Percentiles rank a stretch among this genome's conserved stretches.
phyloP scores from a whole-genome alignment of 2,797 vertebrate genomes.

The Australoheros facetus region DNA sequence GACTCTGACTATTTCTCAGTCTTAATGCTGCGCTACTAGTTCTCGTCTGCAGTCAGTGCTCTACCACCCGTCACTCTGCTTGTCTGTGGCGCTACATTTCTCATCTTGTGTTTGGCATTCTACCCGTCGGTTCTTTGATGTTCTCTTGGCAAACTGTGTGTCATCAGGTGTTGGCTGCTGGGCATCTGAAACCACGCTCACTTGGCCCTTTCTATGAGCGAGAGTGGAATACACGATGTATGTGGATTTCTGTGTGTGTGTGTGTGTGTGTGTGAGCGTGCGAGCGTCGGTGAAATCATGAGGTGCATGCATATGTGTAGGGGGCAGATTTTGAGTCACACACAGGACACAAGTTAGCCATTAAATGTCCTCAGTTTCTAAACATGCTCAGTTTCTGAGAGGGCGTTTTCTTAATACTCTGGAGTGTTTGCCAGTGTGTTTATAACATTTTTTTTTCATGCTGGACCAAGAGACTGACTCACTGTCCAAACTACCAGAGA shows the following conservation, averaged over 20 bases:
- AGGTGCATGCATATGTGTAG: conserved; percentile 38
- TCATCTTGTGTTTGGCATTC: conserved; percentile 81
- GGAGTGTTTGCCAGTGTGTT: conserved; percentile 43
- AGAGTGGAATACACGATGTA: conserved; percentile 43
- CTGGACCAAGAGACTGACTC: conserved; percentile 30
- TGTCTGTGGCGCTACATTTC: conserved; percentile 79
- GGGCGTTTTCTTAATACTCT: conserved; percentile 34
- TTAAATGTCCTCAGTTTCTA: conserved; percentile 21
- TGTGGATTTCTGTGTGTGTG: conserved; percentile 34
- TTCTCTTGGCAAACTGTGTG: conserved; percentile 79
- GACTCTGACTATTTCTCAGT: conserved; percentile 71
- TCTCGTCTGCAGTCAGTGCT: conserved; percentile 69
- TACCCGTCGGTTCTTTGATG: conserved; percentile 75
- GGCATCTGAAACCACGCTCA: conserved; percentile 68
- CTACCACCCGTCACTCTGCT: conserved; percentile 78
- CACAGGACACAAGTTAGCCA: conserved; percentile 30
- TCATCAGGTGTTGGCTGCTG: conserved; percentile 77
- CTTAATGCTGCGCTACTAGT: conserved; percentile 61
- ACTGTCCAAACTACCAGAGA: conserved; percentile 41
- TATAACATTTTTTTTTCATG: conserved; percentile 31
- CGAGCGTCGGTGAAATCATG: conserved; percentile 22
- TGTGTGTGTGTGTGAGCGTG: conserved; percentile 15
- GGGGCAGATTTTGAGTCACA: conserved; percentile 35
- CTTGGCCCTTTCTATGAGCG: conserved; percentile 53
- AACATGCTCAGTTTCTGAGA: conserved; percentile 32